Percentiles rank a stretch among this genome's conserved stretches.
phyloP scores from a whole-genome alignment of 2,797 vertebrate species.

The Phalloptychus januarius region DNA sequence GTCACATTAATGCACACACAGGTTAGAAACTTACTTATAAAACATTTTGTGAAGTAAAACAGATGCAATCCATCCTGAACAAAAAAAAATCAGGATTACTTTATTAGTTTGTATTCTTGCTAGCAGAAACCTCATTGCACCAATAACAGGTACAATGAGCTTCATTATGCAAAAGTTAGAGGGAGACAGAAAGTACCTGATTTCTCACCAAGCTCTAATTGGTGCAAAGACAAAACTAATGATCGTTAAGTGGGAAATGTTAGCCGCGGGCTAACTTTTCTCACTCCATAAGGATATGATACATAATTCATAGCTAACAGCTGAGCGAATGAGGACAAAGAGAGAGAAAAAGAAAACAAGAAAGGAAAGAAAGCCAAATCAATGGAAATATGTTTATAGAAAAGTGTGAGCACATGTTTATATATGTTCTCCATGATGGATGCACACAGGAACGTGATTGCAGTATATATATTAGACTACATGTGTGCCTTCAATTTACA shows the following conservation, averaged over 20 bases:
- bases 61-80: neutral
- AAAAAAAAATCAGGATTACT: neutral
- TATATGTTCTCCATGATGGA: conserved; percentile 24
- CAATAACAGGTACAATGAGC: conserved; percentile 56
- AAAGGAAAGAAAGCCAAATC: conserved; percentile 41
- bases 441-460: conserved; percentile 3
- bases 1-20: neutral
- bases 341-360: conserved; percentile 43
- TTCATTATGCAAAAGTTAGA: conserved; percentile 67
- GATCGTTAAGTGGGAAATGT: conserved; percentile 73
- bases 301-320: conserved; percentile 78
- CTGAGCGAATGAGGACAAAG: conserved; percentile 73
- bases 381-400: conserved; percentile 34
- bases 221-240: conserved; percentile 76
- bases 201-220: conserved; percentile 73
- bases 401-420: conserved; percentile 23
- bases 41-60: neutral
- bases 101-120: neutral
- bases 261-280: conserved; percentile 75
- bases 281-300: conserved; percentile 79
- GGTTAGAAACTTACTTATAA: neutral
- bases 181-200: conserved; percentile 51
- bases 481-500: conserved; percentile 26
- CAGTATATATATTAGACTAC: conserved; percentile 28
- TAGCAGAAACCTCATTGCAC: conserved; percentile 9